A percentile compares a stretch with the other conserved stretches of the same genome.
Conservation (phyloP, 2,797 vertebrate genomes). For the Schizothorax lantsangensis region DNA sequence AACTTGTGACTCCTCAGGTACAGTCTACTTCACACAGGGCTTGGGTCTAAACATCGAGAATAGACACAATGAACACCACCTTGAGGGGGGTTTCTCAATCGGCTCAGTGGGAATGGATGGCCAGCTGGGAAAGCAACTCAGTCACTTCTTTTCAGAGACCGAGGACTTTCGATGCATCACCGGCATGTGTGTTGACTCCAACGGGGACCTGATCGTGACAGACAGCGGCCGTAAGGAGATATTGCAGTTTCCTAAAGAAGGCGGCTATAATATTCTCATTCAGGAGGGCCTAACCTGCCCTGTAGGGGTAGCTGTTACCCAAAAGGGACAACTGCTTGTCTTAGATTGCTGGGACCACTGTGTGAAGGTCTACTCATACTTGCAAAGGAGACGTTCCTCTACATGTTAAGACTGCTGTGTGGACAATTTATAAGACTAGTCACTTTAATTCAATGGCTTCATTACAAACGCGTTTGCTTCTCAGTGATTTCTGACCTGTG, state of each 20-base stretch:
- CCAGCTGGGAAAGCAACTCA: constrained; percentile 93
- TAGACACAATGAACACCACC: constrained; percentile 91
- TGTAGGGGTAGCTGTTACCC: constrained; percentile 91
- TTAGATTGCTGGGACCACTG: constrained; percentile 98
- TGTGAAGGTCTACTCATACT: constrained; percentile 96
- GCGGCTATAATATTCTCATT: constrained; percentile 91
- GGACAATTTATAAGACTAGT: constrained; percentile 37
- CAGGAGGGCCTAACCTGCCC: constrained; percentile 93
- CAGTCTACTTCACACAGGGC: constrained; percentile 95
- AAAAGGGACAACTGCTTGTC: constrained; percentile 95
- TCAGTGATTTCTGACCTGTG: constrained; percentile 29
- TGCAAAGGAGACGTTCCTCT: constrained; percentile 85
- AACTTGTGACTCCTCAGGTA: constrained; percentile 91
- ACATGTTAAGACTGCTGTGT: constrained; percentile 71
- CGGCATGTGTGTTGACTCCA: constrained; percentile 94
- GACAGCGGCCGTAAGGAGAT: constrained; percentile 96
- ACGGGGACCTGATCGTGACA: constrained; percentile 93
- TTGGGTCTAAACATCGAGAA: constrained; percentile 94
- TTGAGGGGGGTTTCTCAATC: constrained; percentile 96
- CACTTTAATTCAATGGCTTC: constrained; percentile 65
- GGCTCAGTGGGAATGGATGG: constrained; percentile 91
- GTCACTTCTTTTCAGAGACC: constrained; percentile 94
- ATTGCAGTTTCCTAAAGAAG: constrained; percentile 94
- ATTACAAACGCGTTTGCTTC: constrained; percentile 55
- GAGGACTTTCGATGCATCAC: constrained; percentile 98